phyloP scores from a whole-genome alignment of 2,888 invertebrate species.

The Chloromyia formosa region DNA sequence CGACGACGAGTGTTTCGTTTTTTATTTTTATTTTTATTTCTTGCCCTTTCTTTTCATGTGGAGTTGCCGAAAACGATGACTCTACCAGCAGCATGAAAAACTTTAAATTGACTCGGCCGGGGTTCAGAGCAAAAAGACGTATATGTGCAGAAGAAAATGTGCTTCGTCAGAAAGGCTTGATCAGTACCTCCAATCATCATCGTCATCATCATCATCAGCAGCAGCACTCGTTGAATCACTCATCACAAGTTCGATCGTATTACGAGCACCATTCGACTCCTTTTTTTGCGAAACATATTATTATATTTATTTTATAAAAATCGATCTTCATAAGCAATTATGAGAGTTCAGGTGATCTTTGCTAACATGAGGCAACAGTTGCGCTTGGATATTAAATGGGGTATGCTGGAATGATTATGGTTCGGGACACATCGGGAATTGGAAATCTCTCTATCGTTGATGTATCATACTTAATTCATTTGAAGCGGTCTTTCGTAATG shows the following conservation, averaged over 20 bases:
- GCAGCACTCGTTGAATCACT: constrained; percentile 18
- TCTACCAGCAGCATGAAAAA: too few species aligned
- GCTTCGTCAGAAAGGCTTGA: constrained; percentile 3
- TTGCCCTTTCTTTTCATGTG: too few species aligned
- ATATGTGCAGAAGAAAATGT: background rate
- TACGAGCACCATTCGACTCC: background rate
- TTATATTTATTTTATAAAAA: constrained; percentile 50
- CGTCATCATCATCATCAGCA: background rate
- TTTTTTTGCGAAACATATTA: constrained; percentile 42
- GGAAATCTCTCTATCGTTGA: constrained; percentile 19
- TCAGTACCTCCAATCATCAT: background rate
- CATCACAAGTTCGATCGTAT: constrained; percentile 24
- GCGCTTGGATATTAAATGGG: too few species aligned
- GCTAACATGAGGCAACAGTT: background rate
- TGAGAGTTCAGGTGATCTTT: constrained; percentile 26
- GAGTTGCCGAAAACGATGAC: too few species aligned
- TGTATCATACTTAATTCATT: background rate
- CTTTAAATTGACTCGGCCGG: too few species aligned
- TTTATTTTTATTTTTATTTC: too few species aligned
- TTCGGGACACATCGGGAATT: constrained; percentile 5
- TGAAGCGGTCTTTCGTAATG: too few species aligned
- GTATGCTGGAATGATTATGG: background rate
- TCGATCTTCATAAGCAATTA: constrained; percentile 49
- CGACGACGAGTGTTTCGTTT: too few species aligned
- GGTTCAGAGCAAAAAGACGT: too few species aligned